phyloP scores from a whole-genome alignment of 2,888 invertebrate genomes.

The Ptychoptera albimana region DNA sequence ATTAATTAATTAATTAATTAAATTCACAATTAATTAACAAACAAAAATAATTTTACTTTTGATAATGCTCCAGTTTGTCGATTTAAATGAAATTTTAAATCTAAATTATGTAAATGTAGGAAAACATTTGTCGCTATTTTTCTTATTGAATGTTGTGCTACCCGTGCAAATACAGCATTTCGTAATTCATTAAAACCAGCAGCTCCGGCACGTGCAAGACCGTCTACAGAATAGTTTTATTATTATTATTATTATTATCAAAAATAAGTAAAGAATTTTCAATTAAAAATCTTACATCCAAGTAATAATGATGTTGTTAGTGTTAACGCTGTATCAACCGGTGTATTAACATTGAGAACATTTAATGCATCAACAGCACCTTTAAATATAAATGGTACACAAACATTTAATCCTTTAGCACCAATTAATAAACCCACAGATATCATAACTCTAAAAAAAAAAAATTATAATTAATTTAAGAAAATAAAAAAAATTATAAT shows the following conservation, averaged over 20 bases:
- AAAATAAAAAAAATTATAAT: neutral
- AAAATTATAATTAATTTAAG: conserved; percentile 27
- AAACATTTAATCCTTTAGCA: conserved; percentile 77
- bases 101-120: conserved; percentile 84
- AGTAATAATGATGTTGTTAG: conserved; percentile 64
- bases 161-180: conserved; percentile 95
- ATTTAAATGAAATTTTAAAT: conserved; percentile 83
- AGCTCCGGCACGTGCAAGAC: conserved; percentile 77
- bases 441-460: conserved; percentile 63
- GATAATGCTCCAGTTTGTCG: conserved; percentile 91
- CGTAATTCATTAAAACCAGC: conserved; percentile 90
- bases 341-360: conserved; percentile 54
- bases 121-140: conserved; percentile 91
- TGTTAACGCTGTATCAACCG: conserved; percentile 66
- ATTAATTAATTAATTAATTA: neutral
- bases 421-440: conserved; percentile 66
- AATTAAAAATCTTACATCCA: conserved; percentile 55
- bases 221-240: conserved; percentile 49
- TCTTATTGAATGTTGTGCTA: conserved; percentile 93
- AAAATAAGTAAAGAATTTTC: neutral
- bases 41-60: conserved; percentile 40
- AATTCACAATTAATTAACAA: neutral
- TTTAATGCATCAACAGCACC: conserved; percentile 82
- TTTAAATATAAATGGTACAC: conserved; percentile 93
- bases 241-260: neutral